Evolutionary conservation across 2,797 vertebrate genomes (phyloP).

Genomic region (Urocyon cinereoargenteus): DNA sequence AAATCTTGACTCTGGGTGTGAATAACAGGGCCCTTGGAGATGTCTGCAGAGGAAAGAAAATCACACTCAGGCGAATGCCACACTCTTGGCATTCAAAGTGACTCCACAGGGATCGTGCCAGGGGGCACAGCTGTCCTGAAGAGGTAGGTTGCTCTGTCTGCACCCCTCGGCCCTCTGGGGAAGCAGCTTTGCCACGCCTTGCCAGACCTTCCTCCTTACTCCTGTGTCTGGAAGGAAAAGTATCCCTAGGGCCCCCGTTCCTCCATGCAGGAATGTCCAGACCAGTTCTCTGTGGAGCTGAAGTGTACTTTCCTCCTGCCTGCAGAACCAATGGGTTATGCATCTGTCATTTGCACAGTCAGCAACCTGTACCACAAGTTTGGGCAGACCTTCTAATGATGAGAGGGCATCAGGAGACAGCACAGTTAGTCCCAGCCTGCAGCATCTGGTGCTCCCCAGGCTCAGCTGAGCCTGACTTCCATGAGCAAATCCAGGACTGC

Average conservation of each 20-base stretch:
- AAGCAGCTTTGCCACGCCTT: not conserved
- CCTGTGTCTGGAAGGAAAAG: not conserved
- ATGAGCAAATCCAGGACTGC: not conserved
- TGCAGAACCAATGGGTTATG: not conserved
- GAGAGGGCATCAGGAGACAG: not conserved
- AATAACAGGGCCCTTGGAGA: not conserved
- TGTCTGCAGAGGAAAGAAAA: not conserved
- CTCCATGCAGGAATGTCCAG: not conserved
- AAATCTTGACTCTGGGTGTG: not conserved
- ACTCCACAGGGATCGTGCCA: rapidly evolving
- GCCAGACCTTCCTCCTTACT: not conserved
- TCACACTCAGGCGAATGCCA: not conserved
- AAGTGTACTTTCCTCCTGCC: not conserved
- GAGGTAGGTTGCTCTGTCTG: not conserved
- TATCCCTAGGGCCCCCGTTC: too few species aligned
- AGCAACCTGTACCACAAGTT: not conserved
- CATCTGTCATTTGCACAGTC: not conserved
- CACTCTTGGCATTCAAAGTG: not conserved
- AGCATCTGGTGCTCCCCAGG: rapidly evolving
- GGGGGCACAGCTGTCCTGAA: not conserved
- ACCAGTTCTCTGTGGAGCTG: not conserved
- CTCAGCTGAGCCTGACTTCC: too few species aligned
- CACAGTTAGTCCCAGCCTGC: not conserved
- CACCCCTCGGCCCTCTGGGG: not conserved
- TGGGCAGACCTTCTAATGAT: not conserved